Evolutionary conservation across 2,797 vertebrate genomes (phyloP), one percentile per base, ranked within the genome.

Genomic region (Pipistrellus pipistrellus): DNA sequence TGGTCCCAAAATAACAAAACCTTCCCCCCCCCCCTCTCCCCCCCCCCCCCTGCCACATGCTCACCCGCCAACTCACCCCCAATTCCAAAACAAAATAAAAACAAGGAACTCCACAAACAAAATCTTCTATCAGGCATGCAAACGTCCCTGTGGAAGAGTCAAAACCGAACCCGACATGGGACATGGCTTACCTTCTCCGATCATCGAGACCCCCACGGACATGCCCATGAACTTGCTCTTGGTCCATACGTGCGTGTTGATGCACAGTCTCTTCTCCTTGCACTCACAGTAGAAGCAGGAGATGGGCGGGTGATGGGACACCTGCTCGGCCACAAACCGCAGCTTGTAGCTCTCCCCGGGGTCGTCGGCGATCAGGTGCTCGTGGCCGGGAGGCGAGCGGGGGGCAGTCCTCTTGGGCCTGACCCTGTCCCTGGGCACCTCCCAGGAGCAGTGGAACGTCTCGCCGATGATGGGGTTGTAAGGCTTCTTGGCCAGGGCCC

Each of bases 151-250:
- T 0, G 6, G 3, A 6, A 6, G 35, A 59, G 32, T 55, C 55
- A 25, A 46, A 32, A 11, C 21, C 8, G 55, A 71, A 6, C 8
- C 48, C 8, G 2, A 6, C 15, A 0, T 0, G 0, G 0, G 0
- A 32, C 18, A 13, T 20, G 90, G 96, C 98, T 98, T 98, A 99
- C 99, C 99, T 99, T 99, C 99, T 84, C 99, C 99, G 55, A 99
- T 98, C 99, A 99, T 99, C 82, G 99, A 99, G 97, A 99, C 99
- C 64, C 99, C 99, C 97, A 99, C 98, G 9, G 99, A 99, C 99
- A 99, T 99, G 89, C 99, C 99, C 99, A 99, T 98, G 98, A 99
- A 99, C 98, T 99, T 99, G 99, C 99, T 99, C 97, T 99, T 99
- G 98, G 99, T 99, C 99, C 99, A 99, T 0, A 99, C 98, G 0